Evolutionary conservation across 2,797 vertebrate genomes (phyloP).

Genomic region (Ptychadena robeensis): DNA sequence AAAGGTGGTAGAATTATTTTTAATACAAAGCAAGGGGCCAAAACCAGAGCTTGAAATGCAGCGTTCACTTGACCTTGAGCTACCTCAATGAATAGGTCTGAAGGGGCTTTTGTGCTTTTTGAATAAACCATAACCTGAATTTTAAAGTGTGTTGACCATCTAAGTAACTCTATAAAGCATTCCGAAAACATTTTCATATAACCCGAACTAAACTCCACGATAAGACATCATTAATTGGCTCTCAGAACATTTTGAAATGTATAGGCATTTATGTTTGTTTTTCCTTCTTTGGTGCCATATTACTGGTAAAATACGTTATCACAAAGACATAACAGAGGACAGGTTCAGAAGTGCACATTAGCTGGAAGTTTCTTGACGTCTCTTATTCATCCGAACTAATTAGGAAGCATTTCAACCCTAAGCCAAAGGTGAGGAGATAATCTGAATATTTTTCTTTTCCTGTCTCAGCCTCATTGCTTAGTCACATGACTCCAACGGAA

Average conservation of each 20-base stretch:
- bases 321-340: not conserved
- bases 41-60: too few species aligned
- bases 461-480: conserved; percentile 6
- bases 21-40: too few species aligned
- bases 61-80: too few species aligned
- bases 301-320: not conserved
- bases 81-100: too few species aligned
- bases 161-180: not conserved
- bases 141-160: not conserved
- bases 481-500: conserved; percentile 12
- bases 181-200: not conserved
- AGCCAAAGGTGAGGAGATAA: conserved; percentile 3
- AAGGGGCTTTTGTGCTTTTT: too few species aligned
- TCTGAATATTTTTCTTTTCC: conserved; percentile 7
- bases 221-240: not conserved
- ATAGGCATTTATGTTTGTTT: not conserved
- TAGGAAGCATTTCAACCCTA: not conserved
- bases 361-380: not conserved
- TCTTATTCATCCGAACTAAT: not conserved
- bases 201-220: not conserved
- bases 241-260: not conserved
- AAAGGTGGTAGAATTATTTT: too few species aligned
- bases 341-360: not conserved
- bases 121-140: too few species aligned
- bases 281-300: not conserved